Percentiles rank a stretch among this genome's conserved stretches.
These are phyloP conservation scores for Anodontia alba DNA, from an alignment of 2,888 invertebrate genomes.

Conservation along the genomic window DNA sequence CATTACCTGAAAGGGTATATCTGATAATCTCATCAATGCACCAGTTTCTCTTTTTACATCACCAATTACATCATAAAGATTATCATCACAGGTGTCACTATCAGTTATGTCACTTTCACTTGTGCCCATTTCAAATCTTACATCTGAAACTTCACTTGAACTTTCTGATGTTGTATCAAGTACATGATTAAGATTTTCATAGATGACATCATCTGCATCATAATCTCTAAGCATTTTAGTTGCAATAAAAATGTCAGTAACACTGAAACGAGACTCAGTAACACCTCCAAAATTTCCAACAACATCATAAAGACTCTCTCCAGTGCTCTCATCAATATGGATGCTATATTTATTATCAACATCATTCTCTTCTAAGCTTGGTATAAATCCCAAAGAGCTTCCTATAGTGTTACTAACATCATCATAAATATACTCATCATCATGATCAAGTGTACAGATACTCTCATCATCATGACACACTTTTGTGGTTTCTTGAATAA, in stretches of 20 bases:
- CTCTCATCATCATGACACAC: neutral
- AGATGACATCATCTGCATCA: neutral
- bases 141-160: neutral
- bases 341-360: neutral
- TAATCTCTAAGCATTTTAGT: neutral
- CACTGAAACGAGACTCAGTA: neutral
- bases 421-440: conserved; percentile 3
- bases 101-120: neutral
- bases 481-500: too few relatives aligned
- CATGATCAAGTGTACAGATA: neutral
- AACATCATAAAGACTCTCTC: neutral
- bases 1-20: neutral
- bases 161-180: neutral
- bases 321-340: neutral
- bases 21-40: neutral
- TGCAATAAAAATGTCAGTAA: neutral
- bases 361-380: neutral
- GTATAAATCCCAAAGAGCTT: neutral
- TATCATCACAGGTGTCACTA: neutral
- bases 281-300: neutral
- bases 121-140: neutral
- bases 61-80: neutral
- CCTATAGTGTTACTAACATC: neutral
- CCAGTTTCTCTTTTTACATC: neutral
- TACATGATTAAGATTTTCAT: neutral